Conservation (phyloP, 2,113 vertebrate genomes). For the Caranx ignobilis region DNA sequence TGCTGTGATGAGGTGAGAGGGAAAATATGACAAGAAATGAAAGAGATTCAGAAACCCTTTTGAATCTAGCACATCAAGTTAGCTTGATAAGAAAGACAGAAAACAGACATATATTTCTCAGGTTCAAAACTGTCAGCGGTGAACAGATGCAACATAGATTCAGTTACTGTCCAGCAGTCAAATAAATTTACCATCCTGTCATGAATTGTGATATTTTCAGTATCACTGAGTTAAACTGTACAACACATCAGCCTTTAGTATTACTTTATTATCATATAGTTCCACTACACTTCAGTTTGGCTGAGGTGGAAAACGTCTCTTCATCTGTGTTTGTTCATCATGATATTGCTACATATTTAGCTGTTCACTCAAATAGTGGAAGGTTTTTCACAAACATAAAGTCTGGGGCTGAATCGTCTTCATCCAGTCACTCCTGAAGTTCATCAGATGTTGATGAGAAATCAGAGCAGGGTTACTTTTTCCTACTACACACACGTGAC, state of each 20-base stretch:
- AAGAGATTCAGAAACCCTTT: background rate
- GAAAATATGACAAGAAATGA: conserved; percentile 4
- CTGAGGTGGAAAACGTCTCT: background rate
- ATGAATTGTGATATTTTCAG: background rate
- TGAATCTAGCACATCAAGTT: background rate
- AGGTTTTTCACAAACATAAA: too few species aligned
- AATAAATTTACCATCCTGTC: background rate
- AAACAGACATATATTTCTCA: background rate
- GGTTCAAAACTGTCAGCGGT: background rate
- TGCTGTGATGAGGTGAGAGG: conserved; percentile 36
- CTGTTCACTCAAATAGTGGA: background rate
- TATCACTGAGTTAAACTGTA: background rate
- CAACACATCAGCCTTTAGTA: background rate
- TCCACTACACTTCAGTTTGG: background rate
- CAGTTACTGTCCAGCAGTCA: background rate
- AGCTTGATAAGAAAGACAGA: background rate
- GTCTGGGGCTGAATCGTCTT: too few species aligned
- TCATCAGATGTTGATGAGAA: background rate
- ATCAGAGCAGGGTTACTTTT: background rate
- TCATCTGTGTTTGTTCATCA: background rate
- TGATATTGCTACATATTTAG: background rate
- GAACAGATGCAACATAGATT: background rate
- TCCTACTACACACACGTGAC: too few species aligned
- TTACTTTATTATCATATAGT: background rate
- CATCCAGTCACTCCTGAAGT: background rate